phyloP scores from a whole-genome alignment of 2,797 vertebrate genomes.

The Sebastes kiyomatsui region DNA sequence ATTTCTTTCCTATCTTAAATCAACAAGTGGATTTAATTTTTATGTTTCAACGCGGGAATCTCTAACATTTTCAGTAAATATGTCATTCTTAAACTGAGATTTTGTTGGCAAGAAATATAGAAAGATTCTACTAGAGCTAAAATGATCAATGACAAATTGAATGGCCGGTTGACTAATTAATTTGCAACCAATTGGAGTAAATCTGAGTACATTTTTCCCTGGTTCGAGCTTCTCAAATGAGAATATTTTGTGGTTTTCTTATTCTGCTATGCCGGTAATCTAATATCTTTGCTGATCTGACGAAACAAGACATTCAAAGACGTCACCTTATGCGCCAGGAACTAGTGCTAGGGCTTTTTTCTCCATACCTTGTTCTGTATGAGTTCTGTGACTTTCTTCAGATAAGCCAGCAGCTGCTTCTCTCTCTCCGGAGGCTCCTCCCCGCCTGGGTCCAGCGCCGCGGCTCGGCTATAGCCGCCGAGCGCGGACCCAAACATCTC shows the following conservation, averaged over 20 bases:
- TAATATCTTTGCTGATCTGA: background rate
- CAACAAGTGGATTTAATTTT: background rate
- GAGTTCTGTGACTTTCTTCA: conserved; percentile 84
- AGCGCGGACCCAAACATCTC: conserved; percentile 90
- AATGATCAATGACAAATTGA: background rate
- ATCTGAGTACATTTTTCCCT: too few species aligned
- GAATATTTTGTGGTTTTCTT: background rate
- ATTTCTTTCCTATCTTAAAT: background rate
- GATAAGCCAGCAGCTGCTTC: conserved; percentile 87
- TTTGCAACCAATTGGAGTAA: background rate
- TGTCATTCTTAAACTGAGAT: background rate
- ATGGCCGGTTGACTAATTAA: background rate
- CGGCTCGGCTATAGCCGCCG: conserved; percentile 86
- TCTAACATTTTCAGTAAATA: background rate
- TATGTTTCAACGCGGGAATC: background rate
- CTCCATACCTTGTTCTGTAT: conserved; percentile 85
- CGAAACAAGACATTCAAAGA: background rate
- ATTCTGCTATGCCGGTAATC: background rate
- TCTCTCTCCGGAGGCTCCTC: conserved; percentile 84
- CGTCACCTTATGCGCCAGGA: too few species aligned
- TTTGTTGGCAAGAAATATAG: background rate
- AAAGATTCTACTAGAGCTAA: background rate
- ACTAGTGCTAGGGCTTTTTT: too few species aligned
- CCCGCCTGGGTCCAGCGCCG: conserved; percentile 87
- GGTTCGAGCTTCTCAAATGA: background rate